A percentile compares a stretch with the other conserved stretches of the same genome.
Evolutionary conservation across 2,888 invertebrate genomes (phyloP).

Genomic region (Heliothis peltigera): DNA sequence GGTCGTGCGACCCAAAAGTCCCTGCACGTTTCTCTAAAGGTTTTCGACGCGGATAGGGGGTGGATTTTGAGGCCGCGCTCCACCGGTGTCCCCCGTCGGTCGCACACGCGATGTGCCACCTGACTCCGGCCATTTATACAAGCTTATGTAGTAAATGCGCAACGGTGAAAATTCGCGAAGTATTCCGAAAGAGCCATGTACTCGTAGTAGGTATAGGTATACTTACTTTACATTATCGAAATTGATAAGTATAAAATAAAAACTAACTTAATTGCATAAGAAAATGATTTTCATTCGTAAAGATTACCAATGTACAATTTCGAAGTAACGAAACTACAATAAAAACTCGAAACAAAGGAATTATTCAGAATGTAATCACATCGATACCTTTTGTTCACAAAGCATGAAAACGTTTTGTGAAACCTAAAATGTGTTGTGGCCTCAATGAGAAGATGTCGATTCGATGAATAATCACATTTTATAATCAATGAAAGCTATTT

Average conservation of each 20-base stretch:
- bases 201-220: conserved; percentile 20
- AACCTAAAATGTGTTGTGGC: not conserved
- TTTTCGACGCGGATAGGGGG: conserved; percentile 69
- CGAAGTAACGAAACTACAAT: not conserved
- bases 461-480: conserved; percentile 1
- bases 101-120: conserved; percentile 80
- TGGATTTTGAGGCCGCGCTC: conserved; percentile 73
- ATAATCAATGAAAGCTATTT: conserved; percentile 22
- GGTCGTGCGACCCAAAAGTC: conserved; percentile 79
- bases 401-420: conserved; percentile 9
- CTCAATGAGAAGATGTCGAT: not conserved
- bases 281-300: not conserved
- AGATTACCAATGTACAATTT: not conserved
- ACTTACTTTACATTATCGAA: conserved; percentile 15
- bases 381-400: not conserved
- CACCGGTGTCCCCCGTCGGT: conserved; percentile 73
- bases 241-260: conserved; percentile 4
- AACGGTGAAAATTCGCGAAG: conserved; percentile 47
- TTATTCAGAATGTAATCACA: not conserved
- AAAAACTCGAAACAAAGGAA: conserved; percentile 1
- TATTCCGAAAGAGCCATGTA: conserved; percentile 19
- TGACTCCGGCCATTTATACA: conserved; percentile 71
- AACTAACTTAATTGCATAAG: not conserved
- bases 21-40: conserved; percentile 75
- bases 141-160: conserved; percentile 63